Evolutionary conservation across 2,888 invertebrate species (phyloP).

Genomic region (Spialia ferax): DNA sequence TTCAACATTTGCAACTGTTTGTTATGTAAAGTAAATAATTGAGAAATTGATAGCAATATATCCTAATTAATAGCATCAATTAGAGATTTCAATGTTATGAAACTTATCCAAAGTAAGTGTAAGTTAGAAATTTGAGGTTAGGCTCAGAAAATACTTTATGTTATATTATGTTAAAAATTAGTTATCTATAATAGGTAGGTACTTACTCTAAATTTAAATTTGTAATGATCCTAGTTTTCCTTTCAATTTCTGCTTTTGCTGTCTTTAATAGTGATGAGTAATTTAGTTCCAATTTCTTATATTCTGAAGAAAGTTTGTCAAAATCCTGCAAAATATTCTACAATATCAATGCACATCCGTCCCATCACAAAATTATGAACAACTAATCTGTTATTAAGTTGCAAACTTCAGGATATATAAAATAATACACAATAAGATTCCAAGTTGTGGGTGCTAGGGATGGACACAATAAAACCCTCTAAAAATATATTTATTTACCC

Average conservation of each 20-base stretch:
- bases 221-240: slow-evolving; percentile 71
- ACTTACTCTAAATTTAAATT: slow-evolving; percentile 76
- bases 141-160: neutral
- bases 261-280: slow-evolving; percentile 77
- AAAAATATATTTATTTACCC: no score
- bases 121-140: neutral
- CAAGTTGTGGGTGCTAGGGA: no score
- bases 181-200: slow-evolving; percentile 11
- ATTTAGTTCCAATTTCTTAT: slow-evolving; percentile 67
- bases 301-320: slow-evolving; percentile 66
- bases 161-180: no score
- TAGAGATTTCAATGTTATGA: no score
- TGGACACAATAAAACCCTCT: no score
- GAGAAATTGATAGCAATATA: no score
- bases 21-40: neutral
- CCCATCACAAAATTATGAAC: slow-evolving; percentile 45
- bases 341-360: slow-evolving; percentile 76
- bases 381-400: neutral
- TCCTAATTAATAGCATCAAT: no score
- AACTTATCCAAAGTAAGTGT: no score
- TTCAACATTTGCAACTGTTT: neutral
- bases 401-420: neutral
- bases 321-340: slow-evolving; percentile 82
- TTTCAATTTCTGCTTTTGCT: slow-evolving; percentile 73
- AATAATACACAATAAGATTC: no score